Percentiles rank a stretch among this genome's conserved stretches.
phyloP scores from a whole-genome alignment of 2,888 invertebrate species.

The Cheiracanthium punctorium region DNA sequence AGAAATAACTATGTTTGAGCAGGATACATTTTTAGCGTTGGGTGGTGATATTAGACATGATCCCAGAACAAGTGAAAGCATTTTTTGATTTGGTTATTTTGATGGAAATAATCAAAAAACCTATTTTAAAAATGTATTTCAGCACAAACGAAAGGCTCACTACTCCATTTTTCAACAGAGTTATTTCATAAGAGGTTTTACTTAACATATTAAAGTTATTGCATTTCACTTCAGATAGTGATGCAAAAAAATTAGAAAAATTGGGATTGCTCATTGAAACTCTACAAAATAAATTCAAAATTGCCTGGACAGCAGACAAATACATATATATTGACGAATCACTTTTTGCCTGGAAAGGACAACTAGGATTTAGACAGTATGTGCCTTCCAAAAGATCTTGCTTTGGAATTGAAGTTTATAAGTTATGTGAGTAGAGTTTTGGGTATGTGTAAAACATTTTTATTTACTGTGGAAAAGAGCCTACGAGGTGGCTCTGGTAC shows the following conservation, averaged over 20 bases:
- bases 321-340: neutral
- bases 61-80: neutral
- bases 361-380: neutral
- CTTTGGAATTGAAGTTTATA: neutral
- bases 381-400: neutral
- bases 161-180: neutral
- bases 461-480: neutral
- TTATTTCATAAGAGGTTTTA: neutral
- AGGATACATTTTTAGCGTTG: too few relatives aligned
- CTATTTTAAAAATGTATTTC: neutral
- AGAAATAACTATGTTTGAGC: too few relatives aligned
- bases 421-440: neutral
- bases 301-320: neutral
- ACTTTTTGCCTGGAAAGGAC: neutral
- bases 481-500: neutral
- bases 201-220: neutral
- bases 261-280: neutral
- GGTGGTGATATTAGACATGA: neutral
- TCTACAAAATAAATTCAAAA: neutral
- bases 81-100: slow-evolving; percentile 6
- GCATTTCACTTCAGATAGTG: neutral
- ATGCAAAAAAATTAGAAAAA: neutral
- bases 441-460: slow-evolving; percentile 10
- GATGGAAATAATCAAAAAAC: neutral
- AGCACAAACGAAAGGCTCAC: neutral